These are phyloP conservation scores for Hypotaenidia okinawae DNA, from an alignment of 2,797 vertebrate species.

Conservation along the genomic window DNA sequence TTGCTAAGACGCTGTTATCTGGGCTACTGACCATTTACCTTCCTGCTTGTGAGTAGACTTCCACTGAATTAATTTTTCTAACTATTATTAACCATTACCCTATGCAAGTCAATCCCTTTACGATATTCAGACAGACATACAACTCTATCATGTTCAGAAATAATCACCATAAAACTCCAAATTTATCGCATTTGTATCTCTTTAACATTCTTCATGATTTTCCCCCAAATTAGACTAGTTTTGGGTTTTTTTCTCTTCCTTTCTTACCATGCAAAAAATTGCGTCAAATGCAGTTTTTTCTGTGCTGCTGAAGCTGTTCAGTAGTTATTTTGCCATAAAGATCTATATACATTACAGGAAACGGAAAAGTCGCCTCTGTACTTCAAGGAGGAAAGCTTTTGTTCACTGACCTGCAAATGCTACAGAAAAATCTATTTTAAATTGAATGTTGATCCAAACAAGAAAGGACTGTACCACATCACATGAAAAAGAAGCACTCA, in stretches of 20 bases:
- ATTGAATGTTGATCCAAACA: conserved; percentile 44
- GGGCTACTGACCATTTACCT: background rate
- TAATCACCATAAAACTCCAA: background rate
- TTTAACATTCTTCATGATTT: background rate
- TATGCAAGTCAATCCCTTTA: background rate
- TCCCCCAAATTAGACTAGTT: background rate
- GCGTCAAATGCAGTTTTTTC: background rate
- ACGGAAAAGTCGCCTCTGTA: background rate
- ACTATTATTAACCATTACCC: background rate
- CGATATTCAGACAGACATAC: background rate
- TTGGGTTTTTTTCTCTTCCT: background rate
- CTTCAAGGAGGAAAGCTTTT: conserved; percentile 9
- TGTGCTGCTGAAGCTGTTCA: background rate
- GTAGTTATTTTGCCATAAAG: background rate
- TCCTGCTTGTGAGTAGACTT: background rate
- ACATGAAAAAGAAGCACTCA: background rate
- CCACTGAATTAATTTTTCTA: background rate
- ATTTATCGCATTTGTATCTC: background rate
- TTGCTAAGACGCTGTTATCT: background rate
- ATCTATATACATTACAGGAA: background rate
- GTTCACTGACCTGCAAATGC: conserved; percentile 13
- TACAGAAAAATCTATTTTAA: conserved; percentile 45
- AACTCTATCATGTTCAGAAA: background rate
- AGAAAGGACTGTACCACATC: background rate
- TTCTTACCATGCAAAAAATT: background rate